phyloP scores from a whole-genome alignment of 2,797 vertebrate species.

The Garrulus glandarius region DNA sequence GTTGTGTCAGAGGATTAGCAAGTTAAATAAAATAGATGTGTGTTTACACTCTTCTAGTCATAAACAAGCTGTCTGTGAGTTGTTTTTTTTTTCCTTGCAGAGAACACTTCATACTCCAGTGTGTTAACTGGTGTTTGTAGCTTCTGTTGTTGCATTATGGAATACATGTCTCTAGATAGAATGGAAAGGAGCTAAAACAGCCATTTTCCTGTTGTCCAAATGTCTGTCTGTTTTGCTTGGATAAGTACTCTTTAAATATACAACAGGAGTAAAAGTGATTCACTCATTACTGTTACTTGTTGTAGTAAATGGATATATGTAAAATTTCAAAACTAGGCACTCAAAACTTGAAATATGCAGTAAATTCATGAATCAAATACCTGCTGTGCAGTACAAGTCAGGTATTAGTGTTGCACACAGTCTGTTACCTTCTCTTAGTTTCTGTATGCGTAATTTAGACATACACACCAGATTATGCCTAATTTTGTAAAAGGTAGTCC shows the following conservation, averaged over 20 bases:
- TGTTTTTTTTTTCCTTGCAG: neutral
- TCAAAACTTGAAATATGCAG: neutral
- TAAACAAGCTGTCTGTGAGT: conserved; percentile 29
- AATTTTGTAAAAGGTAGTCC: neutral
- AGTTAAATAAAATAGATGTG: conserved; percentile 48
- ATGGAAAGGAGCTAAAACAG: neutral
- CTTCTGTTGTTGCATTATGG: neutral
- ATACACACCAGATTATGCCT: neutral
- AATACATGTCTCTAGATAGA: neutral
- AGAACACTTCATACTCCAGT: neutral
- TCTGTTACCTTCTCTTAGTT: neutral
- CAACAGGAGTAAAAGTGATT: neutral
- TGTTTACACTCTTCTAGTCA: conserved; percentile 36
- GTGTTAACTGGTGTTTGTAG: neutral
- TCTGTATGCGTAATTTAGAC: neutral
- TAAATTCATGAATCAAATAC: neutral
- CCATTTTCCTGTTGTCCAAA: neutral
- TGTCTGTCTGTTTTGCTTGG: neutral
- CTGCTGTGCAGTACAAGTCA: neutral
- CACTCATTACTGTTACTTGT: neutral
- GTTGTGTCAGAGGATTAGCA: conserved; percentile 8
- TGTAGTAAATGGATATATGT: neutral
- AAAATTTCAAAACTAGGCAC: neutral
- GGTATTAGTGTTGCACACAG: neutral
- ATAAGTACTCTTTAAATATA: neutral